phyloP scores from a whole-genome alignment of 2,888 invertebrate species.

The Hanleya hanleyi region DNA sequence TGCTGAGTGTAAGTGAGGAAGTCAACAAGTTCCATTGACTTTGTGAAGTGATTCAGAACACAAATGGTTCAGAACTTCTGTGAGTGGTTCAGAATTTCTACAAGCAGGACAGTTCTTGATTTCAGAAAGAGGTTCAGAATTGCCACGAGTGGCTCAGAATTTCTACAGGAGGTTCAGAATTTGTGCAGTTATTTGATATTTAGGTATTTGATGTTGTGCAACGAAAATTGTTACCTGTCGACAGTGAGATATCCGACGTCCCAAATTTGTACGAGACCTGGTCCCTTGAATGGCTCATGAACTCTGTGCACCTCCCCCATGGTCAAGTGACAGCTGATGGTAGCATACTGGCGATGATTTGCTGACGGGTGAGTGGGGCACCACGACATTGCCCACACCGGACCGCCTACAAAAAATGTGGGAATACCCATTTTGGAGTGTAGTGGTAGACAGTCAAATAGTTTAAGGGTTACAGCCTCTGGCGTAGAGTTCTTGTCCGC shows the following conservation, averaged over 20 bases:
- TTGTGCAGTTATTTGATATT: no score
- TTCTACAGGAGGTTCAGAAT: no score
- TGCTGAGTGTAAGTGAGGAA: no score
- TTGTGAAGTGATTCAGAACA: no score
- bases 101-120: no score
- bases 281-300: slow-evolving; percentile 6
- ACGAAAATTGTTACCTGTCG: not conserved
- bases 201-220: not conserved
- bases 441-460: not conserved
- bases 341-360: slow-evolving; percentile 36
- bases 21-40: no score
- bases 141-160: no score
- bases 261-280: slow-evolving; percentile 49
- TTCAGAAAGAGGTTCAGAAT: no score
- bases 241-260: slow-evolving; percentile 23
- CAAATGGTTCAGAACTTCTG: no score
- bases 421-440: no score
- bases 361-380: slow-evolving; percentile 38
- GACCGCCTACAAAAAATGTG: slow-evolving; percentile 41
- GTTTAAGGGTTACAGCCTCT: not conserved
- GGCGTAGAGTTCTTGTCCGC: no score
- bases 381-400: slow-evolving; percentile 48
- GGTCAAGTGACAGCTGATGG: slow-evolving; percentile 35
- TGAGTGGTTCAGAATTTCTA: no score
- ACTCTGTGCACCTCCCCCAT: slow-evolving; percentile 16